Evolutionary conservation across 35 echinoderm and acorn worm genomes (phyloP).

Genomic region (Ptychodera flava): DNA sequence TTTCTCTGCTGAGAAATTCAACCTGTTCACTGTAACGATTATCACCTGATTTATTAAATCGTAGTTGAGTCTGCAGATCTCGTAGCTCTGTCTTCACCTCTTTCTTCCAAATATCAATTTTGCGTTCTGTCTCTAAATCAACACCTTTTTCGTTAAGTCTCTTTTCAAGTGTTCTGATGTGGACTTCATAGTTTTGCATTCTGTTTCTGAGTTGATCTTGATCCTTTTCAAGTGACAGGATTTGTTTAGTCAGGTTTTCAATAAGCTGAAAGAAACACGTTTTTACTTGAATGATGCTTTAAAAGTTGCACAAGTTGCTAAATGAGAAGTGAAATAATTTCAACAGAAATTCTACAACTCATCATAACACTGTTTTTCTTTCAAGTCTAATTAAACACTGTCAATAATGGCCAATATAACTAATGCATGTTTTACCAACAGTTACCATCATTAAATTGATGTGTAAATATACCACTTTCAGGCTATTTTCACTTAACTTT

Average conservation of each 20-base stretch:
- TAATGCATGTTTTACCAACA: no score
- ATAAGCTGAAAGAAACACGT: conserved; percentile 19
- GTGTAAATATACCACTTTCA: no score
- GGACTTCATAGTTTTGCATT: conserved; percentile 11
- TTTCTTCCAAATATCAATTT: conserved; percentile 25
- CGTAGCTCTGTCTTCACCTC: conserved; percentile 31
- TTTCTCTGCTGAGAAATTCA: not conserved
- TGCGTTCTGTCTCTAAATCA: conserved; percentile 39
- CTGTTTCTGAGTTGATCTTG: conserved; percentile 16
- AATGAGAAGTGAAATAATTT: no score
- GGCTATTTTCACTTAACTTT: no score
- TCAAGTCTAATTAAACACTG: no score
- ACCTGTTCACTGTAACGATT: not conserved
- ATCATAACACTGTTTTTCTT: no score
- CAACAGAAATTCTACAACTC: no score
- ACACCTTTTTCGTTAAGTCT: conserved; percentile 44
- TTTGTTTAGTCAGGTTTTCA: conserved; percentile 20
- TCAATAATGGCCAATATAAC: no score
- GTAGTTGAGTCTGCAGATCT: conserved; percentile 26
- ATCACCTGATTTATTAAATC: not conserved
- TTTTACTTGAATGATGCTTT: not conserved
- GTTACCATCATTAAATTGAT: no score
- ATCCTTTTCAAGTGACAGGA: conserved; percentile 36
- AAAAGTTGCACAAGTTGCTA: not conserved
- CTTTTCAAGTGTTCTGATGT: conserved; percentile 6